These are phyloP conservation scores for Corynorhinus townsendii DNA, from an alignment of 2,113 vertebrate species.

Conservation along the genomic window DNA sequence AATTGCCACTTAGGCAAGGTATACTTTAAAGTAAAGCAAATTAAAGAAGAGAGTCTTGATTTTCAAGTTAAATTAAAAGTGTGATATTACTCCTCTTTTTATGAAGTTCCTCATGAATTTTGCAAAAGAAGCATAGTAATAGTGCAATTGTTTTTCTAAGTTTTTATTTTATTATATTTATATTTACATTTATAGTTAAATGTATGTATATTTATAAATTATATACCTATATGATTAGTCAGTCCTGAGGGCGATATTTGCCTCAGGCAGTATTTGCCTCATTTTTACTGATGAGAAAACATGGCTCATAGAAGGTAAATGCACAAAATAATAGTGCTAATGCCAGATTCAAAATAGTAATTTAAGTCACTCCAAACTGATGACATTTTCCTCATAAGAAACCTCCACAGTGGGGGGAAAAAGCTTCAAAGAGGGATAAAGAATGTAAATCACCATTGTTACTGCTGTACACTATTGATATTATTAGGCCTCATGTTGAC, in stretches of 20 bases:
- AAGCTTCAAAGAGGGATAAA: neutral
- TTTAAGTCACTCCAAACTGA: neutral
- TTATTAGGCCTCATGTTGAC: neutral
- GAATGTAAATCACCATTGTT: conserved; percentile 10
- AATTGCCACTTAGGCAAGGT: neutral
- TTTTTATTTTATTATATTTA: neutral
- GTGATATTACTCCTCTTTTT: neutral
- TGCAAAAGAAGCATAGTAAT: neutral
- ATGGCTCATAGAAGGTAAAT: neutral
- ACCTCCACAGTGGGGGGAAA: neutral
- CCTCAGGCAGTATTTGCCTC: neutral
- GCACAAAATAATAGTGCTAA: neutral
- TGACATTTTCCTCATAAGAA: neutral
- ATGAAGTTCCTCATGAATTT: neutral
- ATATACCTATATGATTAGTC: neutral
- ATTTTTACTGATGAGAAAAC: neutral
- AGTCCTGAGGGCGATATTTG: neutral
- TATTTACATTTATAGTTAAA: neutral
- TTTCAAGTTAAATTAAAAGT: neutral
- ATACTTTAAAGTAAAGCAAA: neutral
- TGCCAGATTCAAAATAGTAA: neutral
- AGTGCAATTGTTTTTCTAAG: neutral
- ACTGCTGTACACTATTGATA: neutral
- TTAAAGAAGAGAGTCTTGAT: neutral
- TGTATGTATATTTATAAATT: neutral